Conservation (phyloP, 1,140 invertebrate species). For the Megalopta genalis region DNA sequence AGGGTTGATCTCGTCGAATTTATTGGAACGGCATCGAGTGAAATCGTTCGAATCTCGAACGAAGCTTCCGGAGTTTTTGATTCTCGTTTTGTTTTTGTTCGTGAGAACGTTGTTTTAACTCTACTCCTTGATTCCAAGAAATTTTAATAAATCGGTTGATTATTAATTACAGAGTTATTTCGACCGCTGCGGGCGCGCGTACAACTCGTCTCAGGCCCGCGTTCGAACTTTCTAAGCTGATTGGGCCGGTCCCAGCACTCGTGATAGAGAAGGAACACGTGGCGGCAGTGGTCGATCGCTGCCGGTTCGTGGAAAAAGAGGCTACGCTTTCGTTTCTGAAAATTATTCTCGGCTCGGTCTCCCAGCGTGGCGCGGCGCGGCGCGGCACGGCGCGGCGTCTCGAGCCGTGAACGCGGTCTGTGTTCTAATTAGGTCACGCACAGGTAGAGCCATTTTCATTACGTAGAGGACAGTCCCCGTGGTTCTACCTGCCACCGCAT, state of each 20-base stretch:
- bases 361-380: not conserved
- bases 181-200: no score
- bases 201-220: no score
- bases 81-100: no score
- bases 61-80: no score
- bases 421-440: conserved; percentile 6
- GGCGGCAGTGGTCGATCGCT: not conserved
- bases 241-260: not conserved
- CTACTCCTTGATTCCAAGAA: no score
- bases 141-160: no score
- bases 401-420: not conserved
- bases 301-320: not conserved
- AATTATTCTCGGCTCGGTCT: not conserved
- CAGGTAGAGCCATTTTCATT: not conserved
- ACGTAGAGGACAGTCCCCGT: not conserved
- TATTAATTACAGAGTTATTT: no score
- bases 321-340: conserved; percentile 8
- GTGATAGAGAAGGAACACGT: not conserved
- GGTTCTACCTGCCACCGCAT: not conserved
- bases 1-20: no score
- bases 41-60: no score
- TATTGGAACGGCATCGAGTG: no score
- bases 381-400: not conserved
- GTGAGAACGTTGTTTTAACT: no score
- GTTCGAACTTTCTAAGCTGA: no score